These are phyloP conservation scores for Hemaris fuciformis DNA, from an alignment of 2,888 invertebrate species.

Conservation along the genomic window DNA sequence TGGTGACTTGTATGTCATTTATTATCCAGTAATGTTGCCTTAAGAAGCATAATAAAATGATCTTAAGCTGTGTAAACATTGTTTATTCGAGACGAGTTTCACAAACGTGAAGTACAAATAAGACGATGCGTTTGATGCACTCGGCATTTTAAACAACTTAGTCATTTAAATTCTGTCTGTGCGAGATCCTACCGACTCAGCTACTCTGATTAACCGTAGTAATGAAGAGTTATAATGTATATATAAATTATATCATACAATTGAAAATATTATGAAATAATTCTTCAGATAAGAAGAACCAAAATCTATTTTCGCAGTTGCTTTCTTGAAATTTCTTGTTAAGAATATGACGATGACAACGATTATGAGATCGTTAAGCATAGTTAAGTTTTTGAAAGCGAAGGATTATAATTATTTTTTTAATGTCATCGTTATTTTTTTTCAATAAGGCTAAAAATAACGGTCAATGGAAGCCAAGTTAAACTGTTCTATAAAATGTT, in stretches of 20 bases:
- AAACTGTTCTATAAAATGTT: no score
- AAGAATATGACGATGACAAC: no score
- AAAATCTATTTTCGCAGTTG: neutral
- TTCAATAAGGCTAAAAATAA: no score
- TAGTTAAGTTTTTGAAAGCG: no score
- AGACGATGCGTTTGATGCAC: neutral
- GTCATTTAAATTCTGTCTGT: neutral
- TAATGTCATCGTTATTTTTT: no score
- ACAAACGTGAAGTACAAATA: neutral
- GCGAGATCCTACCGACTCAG: neutral
- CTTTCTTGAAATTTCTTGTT: no score
- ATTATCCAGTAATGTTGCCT: neutral
- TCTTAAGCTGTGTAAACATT: neutral
- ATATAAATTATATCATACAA: neutral
- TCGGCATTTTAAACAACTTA: neutral
- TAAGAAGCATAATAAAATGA: neutral
- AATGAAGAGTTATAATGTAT: neutral
- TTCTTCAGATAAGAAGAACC: neutral
- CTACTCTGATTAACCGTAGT: neutral
- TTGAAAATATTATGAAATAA: neutral
- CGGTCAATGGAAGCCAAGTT: no score
- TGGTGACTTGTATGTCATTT: neutral
- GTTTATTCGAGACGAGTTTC: neutral
- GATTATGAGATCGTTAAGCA: no score
- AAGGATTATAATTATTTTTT: no score